Percentiles rank a stretch among this genome's conserved stretches.
These are phyloP conservation scores for Rhinophrynus dorsalis DNA, from an alignment of 2,797 vertebrate genomes.

Conservation along the genomic window DNA sequence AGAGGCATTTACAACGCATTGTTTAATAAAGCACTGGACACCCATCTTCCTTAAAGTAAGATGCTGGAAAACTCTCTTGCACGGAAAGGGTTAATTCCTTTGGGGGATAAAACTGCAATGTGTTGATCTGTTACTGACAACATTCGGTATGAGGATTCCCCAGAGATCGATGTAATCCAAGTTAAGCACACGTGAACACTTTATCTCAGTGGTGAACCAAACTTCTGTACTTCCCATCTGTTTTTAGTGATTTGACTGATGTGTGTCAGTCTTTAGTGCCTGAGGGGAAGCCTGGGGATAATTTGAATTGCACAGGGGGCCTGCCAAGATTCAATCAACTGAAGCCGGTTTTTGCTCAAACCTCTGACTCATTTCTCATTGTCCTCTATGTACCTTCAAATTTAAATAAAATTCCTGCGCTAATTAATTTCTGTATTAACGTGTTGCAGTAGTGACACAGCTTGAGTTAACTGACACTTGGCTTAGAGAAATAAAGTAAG, in stretches of 20 bases:
- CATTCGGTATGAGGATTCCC: not conserved
- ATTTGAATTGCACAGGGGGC: conserved; percentile 30
- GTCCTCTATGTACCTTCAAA: conserved; percentile 10
- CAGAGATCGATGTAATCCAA: conserved; percentile 12
- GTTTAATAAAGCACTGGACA: too few species aligned
- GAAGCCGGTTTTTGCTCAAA: conserved; percentile 12
- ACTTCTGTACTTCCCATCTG: conserved; percentile 7
- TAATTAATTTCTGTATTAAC: conserved; percentile 37
- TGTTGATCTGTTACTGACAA: too few species aligned
- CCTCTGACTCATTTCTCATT: conserved; percentile 31
- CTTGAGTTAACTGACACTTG: conserved; percentile 15
- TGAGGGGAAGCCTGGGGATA: conserved; percentile 32
- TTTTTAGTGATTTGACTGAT: conserved; percentile 31
- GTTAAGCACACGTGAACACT: conserved; percentile 16
- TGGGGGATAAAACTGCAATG: too few species aligned
- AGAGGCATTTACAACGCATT: too few species aligned
- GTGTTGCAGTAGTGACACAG: not conserved
- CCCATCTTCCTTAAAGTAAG: too few species aligned
- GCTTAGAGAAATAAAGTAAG: too few species aligned
- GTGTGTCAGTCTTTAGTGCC: conserved; percentile 36
- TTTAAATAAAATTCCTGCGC: conserved; percentile 16
- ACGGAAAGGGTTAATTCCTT: too few species aligned
- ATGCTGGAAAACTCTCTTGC: too few species aligned
- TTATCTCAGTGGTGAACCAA: not conserved
- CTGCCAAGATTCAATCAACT: conserved; percentile 44